phyloP scores from a whole-genome alignment of 2,888 invertebrate genomes.

The Harpalus rubripes region DNA sequence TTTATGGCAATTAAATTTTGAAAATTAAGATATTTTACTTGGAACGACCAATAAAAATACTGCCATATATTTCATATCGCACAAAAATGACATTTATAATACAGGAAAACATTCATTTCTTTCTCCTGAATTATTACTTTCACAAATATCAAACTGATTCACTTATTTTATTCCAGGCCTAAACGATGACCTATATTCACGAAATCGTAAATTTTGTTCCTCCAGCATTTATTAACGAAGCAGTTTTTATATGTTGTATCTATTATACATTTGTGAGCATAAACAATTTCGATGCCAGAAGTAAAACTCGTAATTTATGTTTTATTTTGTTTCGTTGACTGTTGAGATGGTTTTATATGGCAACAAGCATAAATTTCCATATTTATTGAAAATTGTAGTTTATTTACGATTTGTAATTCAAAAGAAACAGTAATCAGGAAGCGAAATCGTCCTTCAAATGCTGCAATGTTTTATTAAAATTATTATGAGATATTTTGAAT shows the following conservation, averaged over 20 bases:
- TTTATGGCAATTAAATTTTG: constrained; percentile 7
- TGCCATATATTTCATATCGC: constrained; percentile 18
- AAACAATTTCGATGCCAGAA: constrained; percentile 33
- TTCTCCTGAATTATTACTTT: constrained; percentile 16
- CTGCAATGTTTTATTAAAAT: neutral
- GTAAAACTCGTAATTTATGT: constrained; percentile 17
- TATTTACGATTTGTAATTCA: constrained; percentile 17
- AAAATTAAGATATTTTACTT: constrained; percentile 16
- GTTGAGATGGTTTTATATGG: constrained; percentile 24
- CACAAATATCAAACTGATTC: constrained; percentile 33
- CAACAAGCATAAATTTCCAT: constrained; percentile 19
- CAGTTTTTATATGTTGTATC: constrained; percentile 21
- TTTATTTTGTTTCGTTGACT: constrained; percentile 24
- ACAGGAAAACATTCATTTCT: constrained; percentile 45
- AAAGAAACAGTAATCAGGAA: neutral
- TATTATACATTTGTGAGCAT: constrained; percentile 4
- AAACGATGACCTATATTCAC: constrained; percentile 31
- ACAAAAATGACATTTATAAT: constrained; percentile 41
- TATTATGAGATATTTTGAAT: too few species aligned
- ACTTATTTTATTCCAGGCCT: constrained; percentile 18
- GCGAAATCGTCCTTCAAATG: neutral
- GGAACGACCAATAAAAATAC: constrained; percentile 4
- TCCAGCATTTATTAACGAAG: constrained; percentile 28
- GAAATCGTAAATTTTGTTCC: constrained; percentile 25
- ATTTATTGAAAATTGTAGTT: constrained; percentile 5